These are phyloP conservation scores for Eristalinus aeneus DNA, from an alignment of 2,888 invertebrate species.

Conservation along the genomic window DNA sequence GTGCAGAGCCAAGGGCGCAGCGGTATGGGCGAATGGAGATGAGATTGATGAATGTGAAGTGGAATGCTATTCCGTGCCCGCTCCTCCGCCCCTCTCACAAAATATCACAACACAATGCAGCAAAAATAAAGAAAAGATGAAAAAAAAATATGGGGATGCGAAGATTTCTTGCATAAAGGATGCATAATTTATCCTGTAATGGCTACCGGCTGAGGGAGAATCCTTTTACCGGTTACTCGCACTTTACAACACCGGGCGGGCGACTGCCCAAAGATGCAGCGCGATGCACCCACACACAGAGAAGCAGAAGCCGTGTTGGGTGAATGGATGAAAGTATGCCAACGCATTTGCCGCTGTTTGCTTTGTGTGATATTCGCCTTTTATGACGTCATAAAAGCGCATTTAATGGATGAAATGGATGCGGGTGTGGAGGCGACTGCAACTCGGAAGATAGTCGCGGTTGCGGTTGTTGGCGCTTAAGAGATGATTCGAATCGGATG, in stretches of 20 bases:
- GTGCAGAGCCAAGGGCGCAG: background rate
- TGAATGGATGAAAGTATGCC: constrained; percentile 45
- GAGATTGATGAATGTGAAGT: constrained; percentile 47
- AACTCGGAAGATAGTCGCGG: background rate
- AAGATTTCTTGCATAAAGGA: constrained; percentile 55
- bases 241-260: background rate
- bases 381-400: constrained; percentile 56
- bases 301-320: too few relatives aligned
- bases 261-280: too few relatives aligned
- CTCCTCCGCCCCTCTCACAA: constrained; percentile 8
- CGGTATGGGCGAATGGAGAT: background rate
- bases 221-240: constrained; percentile 22
- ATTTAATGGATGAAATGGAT: constrained; percentile 48
- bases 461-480: background rate
- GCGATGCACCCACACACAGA: too few relatives aligned
- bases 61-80: background rate
- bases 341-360: constrained; percentile 36
- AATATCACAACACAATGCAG: constrained; percentile 45
- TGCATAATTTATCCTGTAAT: constrained; percentile 64
- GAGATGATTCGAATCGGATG: background rate
- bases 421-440: background rate
- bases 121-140: background rate
- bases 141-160: too few relatives aligned
- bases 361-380: constrained; percentile 23
- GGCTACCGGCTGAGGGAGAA: constrained; percentile 41